Base-by-base conservation (phyloP, 2,888 invertebrate species). In the Diaprepes abbreviatus region DNA sequence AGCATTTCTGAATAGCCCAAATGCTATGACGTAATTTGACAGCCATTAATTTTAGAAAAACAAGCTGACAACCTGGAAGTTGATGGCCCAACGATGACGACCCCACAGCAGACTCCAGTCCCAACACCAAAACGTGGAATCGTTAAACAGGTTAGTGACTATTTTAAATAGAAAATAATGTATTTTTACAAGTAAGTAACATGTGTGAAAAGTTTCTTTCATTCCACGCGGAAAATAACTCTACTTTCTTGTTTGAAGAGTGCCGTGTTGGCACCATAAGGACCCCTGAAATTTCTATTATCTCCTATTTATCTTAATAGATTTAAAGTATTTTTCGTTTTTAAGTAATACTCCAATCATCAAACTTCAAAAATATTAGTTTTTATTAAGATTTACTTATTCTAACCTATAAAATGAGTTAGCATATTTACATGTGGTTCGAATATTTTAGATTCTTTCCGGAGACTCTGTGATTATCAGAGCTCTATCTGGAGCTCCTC, bases 391-490 rank as follows among this genome's bases (percentile, higher is more conserved):
- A 31, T 12, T 2, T 52, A 12, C 14, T 3, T 16, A n/a, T 52
- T 14, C 12, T 45, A 45, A 45, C 45, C 45, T 45, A 17, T 17
- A 45, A 45, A 52, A 21, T 80, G 78, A 80, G 80, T 79, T 80
- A 77, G 80, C 79, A 81, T 75, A 40, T 65, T 55, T 63, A 63
- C 63, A 57, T 72, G 62, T 70, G 65, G 14, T 58, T 48, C 73
- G 73, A 59, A 63, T 70, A 72, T 83, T 87, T 52, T 75, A 98
- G 98, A 93, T 98, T 73, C 88, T 96, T 72, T 98, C 98, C 70
- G 99, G 98, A 66, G 99, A 99, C 86, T 93, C 97, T 66, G 89
- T 99, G 69, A 92, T 97, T 54, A 93, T 99, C 77, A 89, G 97
- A 80, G 96, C 92, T 72, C 89, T 91, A 74, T 92, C 93, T 0